Base-by-base conservation (phyloP, 2,888 invertebrate species). In the Argyra leucocephala region DNA sequence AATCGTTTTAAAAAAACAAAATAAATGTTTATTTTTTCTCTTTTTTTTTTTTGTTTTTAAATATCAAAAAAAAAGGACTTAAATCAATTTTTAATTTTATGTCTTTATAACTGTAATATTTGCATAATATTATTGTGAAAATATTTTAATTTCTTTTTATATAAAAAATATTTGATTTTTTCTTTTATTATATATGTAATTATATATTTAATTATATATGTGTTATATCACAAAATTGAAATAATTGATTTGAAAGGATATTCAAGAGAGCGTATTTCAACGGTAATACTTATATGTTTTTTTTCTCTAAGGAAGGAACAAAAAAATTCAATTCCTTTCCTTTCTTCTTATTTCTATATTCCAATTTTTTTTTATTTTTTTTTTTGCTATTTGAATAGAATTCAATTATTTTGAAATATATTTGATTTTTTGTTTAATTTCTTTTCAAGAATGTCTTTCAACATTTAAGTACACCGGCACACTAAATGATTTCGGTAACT, bases 391-490 rank as follows among this genome's bases (percentile, higher is more conserved):
- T 48, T 48, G 12, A n/a, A n/a, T n/a, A n/a, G n/a, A n/a, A n/a
- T n/a, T n/a, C n/a, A n/a, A n/a, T n/a, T n/a, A n/a, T n/a, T n/a
- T n/a, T n/a, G n/a, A n/a, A n/a, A n/a, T n/a, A n/a, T 31, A 31
- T 7, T 31, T 31, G 10, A 31, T 31, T 12, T 48, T 37, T 12
- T 37, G 5, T 15, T 37, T 37, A 15, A 9, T 9, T 37, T 37
- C 15, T 48, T 48, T 15, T n/a, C 18, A 48, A 48, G 48, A 48
- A 48, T 48, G 48, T 48, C 48, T 48, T 48, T 15, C 48, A 48
- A 48, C 48, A n/a, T 48, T 48, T 48, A 48, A 48, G 48, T 48
- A 48, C 48, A 48, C 48, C 48, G 48, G 48, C 48, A 48, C 15
- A 48, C 48, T 48, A 18, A 48, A 48, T 18, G 48, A 48, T 48